Conservation (phyloP, 2,113 vertebrate genomes). For the Cynoglossus semilaevis region DNA sequence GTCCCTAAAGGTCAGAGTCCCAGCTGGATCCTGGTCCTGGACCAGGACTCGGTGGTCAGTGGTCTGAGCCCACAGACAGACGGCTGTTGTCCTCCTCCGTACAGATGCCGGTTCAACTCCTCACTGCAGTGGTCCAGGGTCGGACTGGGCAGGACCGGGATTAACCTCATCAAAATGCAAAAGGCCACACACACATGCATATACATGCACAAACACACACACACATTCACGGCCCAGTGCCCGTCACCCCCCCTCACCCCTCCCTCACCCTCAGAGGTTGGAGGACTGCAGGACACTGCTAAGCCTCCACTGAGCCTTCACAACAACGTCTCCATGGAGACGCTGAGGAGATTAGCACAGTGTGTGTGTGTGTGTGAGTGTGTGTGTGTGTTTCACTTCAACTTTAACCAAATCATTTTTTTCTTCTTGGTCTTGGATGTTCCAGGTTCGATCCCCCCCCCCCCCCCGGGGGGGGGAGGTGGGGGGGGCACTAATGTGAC, state of each 20-base stretch:
- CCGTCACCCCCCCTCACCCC: slow-evolving; percentile 33
- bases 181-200: slow-evolving; percentile 46
- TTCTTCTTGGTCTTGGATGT: too few relatives aligned
- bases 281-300: slow-evolving; percentile 47
- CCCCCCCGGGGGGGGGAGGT: not conserved
- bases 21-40: too few relatives aligned
- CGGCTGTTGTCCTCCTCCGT: slow-evolving; percentile 55
- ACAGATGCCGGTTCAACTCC: slow-evolving; percentile 73
- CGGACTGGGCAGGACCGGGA: slow-evolving; percentile 50
- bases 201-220: slow-evolving; percentile 20
- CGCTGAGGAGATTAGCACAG: slow-evolving; percentile 62
- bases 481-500: too few relatives aligned
- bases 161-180: slow-evolving; percentile 73
- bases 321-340: slow-evolving; percentile 63
- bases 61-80: too few relatives aligned
- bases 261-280: slow-evolving; percentile 49
- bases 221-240: slow-evolving; percentile 48
- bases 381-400: slow-evolving; percentile 38
- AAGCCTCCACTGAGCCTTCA: slow-evolving; percentile 53
- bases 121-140: slow-evolving; percentile 69
- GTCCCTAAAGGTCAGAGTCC: too few relatives aligned
- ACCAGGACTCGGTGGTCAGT: too few relatives aligned
- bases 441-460: slow-evolving; percentile 2
- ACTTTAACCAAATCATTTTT: slow-evolving; percentile 43
- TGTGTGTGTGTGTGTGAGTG: slow-evolving; percentile 32